A percentile compares a stretch with the other conserved stretches of the same genome.
Evolutionary conservation across 2,797 vertebrate species (phyloP).

Genomic region (Apogon talboti): DNA sequence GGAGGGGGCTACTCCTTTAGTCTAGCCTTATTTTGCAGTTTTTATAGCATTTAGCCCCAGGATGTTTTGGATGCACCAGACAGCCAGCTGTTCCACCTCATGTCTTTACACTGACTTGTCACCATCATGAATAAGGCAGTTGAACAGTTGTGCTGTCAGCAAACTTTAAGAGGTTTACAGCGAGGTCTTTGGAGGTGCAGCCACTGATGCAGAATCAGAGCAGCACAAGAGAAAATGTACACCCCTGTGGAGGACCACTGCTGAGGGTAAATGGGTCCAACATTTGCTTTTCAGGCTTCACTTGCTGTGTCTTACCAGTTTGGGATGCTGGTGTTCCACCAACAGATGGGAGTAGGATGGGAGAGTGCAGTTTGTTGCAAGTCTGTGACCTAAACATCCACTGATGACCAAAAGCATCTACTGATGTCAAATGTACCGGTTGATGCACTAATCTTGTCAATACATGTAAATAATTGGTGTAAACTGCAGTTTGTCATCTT

Average conservation of each 20-base stretch:
- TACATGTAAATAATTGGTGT: too few species aligned
- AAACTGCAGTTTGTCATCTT: too few species aligned
- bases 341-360: slow-evolving; percentile 37
- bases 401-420: too few species aligned
- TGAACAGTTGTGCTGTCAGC: slow-evolving; percentile 43
- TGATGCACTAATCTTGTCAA: too few species aligned
- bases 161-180: slow-evolving; percentile 20
- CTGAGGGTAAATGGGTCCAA: slow-evolving; percentile 1
- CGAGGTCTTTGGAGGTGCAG: slow-evolving; percentile 20
- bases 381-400: not conserved
- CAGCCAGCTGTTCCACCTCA: slow-evolving; percentile 59
- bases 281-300: slow-evolving; percentile 31
- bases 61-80: slow-evolving; percentile 46
- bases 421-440: too few species aligned
- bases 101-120: slow-evolving; percentile 33
- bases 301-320: slow-evolving; percentile 27
- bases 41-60: slow-evolving; percentile 34
- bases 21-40: slow-evolving; percentile 12
- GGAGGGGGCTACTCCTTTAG: not conserved
- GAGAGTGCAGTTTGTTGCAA: slow-evolving; percentile 4
- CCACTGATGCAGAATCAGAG: slow-evolving; percentile 11
- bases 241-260: not conserved
- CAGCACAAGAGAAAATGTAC: not conserved
- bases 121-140: slow-evolving; percentile 45
- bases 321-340: slow-evolving; percentile 21